phyloP scores from a whole-genome alignment of 2,888 invertebrate species.

The Digitonthophagus gazella region DNA sequence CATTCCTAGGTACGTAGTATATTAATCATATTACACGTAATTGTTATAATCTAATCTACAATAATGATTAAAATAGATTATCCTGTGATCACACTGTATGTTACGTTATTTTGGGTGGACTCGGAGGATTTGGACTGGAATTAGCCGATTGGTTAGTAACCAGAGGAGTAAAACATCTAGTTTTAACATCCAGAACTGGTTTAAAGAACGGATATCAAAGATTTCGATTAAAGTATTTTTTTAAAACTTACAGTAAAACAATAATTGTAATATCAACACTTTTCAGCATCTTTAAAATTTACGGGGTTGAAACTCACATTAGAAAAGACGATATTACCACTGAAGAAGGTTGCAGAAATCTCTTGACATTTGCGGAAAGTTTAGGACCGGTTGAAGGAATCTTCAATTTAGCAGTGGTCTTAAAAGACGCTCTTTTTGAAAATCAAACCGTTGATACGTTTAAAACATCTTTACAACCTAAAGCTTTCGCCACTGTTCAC shows the following conservation, averaged over 20 bases:
- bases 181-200: slow-evolving; percentile 80
- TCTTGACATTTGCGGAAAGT: slow-evolving; percentile 63
- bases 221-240: slow-evolving; percentile 61
- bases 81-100: not conserved
- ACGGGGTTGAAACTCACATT: slow-evolving; percentile 57
- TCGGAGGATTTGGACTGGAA: slow-evolving; percentile 92
- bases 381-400: slow-evolving; percentile 79
- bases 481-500: slow-evolving; percentile 75
- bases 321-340: too few species aligned
- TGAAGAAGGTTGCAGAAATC: slow-evolving; percentile 63
- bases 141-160: slow-evolving; percentile 81
- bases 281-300: slow-evolving; percentile 60
- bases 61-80: too few species aligned
- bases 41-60: too few species aligned
- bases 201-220: slow-evolving; percentile 87
- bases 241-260: not conserved
- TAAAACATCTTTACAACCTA: slow-evolving; percentile 68
- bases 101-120: slow-evolving; percentile 58
- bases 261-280: not conserved
- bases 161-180: slow-evolving; percentile 74
- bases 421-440: slow-evolving; percentile 76
- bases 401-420: slow-evolving; percentile 84
- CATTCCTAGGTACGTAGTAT: too few species aligned
- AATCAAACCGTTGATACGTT: slow-evolving; percentile 67
- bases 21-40: too few species aligned